Percentiles rank a stretch among this genome's conserved stretches.
Conservation (phyloP, 2,113 vertebrate species). For the Nothoprocta perdicaria region DNA sequence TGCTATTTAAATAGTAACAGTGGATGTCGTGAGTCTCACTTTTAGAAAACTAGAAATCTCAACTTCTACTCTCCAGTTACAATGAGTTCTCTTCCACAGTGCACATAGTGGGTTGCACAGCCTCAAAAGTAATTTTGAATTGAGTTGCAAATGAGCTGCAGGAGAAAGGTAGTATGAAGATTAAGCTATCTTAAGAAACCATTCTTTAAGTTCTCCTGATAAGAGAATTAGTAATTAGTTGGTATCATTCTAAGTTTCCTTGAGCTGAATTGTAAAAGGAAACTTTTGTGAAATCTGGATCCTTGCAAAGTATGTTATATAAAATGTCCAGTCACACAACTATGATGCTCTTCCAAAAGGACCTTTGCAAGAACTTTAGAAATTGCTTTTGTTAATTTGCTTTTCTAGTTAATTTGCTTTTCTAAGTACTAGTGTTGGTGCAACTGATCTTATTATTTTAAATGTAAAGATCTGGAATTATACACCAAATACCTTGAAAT, state of each 20-base stretch:
- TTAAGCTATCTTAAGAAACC: constrained; percentile 16
- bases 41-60: background rate
- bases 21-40: background rate
- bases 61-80: background rate
- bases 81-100: background rate
- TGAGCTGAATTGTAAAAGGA: constrained; percentile 11
- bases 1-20: constrained; percentile 26
- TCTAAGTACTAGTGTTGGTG: background rate
- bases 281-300: background rate
- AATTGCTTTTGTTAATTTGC: background rate
- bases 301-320: background rate
- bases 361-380: background rate
- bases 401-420: background rate
- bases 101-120: constrained; percentile 28
- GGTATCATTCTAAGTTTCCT: constrained; percentile 29
- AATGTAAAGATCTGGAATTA: background rate
- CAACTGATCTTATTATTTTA: background rate
- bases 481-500: background rate
- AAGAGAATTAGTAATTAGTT: constrained; percentile 34
- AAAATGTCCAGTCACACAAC: background rate
- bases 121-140: constrained; percentile 51
- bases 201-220: constrained; percentile 40
- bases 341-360: constrained; percentile 10
- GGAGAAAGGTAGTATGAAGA: background rate
- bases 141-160: constrained; percentile 41